Percentiles rank a stretch among this genome's conserved stretches.
Evolutionary conservation across 2,888 invertebrate species (phyloP).

Genomic region (Clunio marinus): DNA sequence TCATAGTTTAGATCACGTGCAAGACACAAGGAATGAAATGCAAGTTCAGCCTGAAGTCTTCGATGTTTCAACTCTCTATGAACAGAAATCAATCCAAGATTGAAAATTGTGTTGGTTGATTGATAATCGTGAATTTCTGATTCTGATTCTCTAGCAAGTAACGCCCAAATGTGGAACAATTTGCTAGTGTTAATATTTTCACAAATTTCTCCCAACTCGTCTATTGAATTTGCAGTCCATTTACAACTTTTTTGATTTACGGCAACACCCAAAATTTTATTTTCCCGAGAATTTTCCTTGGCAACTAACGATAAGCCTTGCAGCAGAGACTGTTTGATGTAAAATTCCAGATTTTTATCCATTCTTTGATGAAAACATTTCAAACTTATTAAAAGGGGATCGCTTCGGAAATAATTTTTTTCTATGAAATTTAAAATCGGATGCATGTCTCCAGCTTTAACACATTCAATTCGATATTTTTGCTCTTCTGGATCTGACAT

Average conservation of each 20-base stretch:
- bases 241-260: constrained; percentile 17
- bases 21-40: background rate
- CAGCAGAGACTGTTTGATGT: background rate
- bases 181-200: background rate
- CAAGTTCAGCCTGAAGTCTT: constrained; percentile 1
- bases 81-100: constrained; percentile 4
- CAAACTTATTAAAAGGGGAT: background rate
- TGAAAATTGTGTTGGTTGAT: background rate
- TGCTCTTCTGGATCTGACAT: no score
- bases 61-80: background rate
- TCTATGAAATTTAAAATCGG: background rate
- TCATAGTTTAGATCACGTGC: constrained; percentile 28
- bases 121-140: constrained; percentile 2
- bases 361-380: background rate
- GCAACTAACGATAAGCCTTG: constrained; percentile 25
- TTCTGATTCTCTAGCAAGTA: constrained; percentile 3
- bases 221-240: constrained; percentile 8
- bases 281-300: background rate
- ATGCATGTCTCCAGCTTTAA: background rate
- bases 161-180: constrained; percentile 24
- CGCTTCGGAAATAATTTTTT: constrained; percentile 24
- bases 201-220: background rate
- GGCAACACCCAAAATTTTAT: background rate
- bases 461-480: background rate
- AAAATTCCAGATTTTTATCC: background rate